Percentiles rank a stretch among this genome's conserved stretches.
phyloP scores from a whole-genome alignment of 2,113 vertebrate genomes.

The Lethenteron reissneri region DNA sequence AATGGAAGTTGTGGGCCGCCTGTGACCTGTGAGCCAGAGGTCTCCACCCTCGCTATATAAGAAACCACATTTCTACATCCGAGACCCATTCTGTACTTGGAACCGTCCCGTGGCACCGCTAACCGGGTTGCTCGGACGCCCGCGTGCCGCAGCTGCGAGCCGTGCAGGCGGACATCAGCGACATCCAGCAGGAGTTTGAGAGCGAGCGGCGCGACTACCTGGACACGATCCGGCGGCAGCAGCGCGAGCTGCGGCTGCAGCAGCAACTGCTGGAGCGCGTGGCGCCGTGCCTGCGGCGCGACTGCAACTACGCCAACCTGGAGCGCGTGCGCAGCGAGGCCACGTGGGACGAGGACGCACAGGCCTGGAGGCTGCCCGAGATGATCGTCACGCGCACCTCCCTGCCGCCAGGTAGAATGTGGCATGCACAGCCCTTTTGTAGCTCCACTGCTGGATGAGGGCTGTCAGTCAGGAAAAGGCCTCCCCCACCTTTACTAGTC shows the following conservation, averaged over 20 bases:
- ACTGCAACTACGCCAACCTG: constrained; percentile 66
- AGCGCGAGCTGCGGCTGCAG: constrained; percentile 35
- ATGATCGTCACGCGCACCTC: constrained; percentile 35
- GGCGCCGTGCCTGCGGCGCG: constrained; percentile 31
- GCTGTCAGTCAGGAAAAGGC: too few species aligned
- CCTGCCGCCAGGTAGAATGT: constrained; percentile 37
- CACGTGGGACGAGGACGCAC: constrained; percentile 43
- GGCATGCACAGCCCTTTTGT: too few species aligned
- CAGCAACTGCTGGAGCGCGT: constrained; percentile 44
- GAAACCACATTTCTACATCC: too few species aligned
- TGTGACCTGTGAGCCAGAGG: too few species aligned
- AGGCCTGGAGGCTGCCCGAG: constrained; percentile 49
- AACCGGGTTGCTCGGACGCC: too few species aligned
- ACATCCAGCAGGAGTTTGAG: constrained; percentile 53
- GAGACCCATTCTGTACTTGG: too few species aligned
- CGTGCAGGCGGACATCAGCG: constrained; percentile 48
- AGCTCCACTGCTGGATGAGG: too few species aligned
- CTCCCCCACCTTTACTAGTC: too few species aligned
- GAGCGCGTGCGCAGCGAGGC: constrained; percentile 35
- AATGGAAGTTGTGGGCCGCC: too few species aligned
- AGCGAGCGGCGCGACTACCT: constrained; percentile 48
- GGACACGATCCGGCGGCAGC: constrained; percentile 38
- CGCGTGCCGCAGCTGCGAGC: constrained; percentile 29
- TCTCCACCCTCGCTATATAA: too few species aligned
- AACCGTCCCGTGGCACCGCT: too few species aligned